Base-by-base conservation (phyloP, 2,797 vertebrate species). In the Aeoliscus strigatus region DNA sequence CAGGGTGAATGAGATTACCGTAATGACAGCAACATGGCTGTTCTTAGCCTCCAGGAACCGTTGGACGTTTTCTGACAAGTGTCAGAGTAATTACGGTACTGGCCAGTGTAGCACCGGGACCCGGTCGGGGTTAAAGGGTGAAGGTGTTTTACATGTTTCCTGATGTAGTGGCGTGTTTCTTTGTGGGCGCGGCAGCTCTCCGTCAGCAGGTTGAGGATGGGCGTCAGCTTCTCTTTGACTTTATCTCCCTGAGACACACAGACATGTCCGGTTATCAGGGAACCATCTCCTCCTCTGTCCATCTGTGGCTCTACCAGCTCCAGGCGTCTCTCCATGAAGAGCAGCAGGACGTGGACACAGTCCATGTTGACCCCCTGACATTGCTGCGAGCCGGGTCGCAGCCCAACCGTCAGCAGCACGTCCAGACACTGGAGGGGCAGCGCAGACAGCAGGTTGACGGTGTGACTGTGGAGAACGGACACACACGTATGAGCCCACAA, bases 341-440 rank as follows among this genome's bases (percentile, higher is more conserved):
- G 30, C 51, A 91, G 55, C 51, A 91, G 67, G 11, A 49, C 66
- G 52, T 87, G 83, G 31, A 91, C 89, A 12, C 86, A 87, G 74
- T 91, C 90, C 90, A 91, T 91, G 76, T 89, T 90, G 68, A 89
- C 77, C 4, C 87, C 88, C 5, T 73, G 39, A 24, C 77, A 82
- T 71, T 88, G 76, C 43, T 70, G 51, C 0, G 88, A 89, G 26
- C 42, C 24, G 1, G 53, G 51, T 11, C 32, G 23, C 40, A 42
- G 60, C 26, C 81, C 76, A 8, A 68, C 77, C 7, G 25, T 52
- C 51, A 90, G 73, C 49, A 89, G 75, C 51, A 87, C 86, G 3
- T 88, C 80, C 0, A 90, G 86, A 70, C 87, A 88, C 62, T 79
- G 78, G 12, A 89, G 76, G 9, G 87, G 87, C 59, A 90, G 78